phyloP scores from a whole-genome alignment of 1,140 invertebrate species.

The Cyclina sinensis region DNA sequence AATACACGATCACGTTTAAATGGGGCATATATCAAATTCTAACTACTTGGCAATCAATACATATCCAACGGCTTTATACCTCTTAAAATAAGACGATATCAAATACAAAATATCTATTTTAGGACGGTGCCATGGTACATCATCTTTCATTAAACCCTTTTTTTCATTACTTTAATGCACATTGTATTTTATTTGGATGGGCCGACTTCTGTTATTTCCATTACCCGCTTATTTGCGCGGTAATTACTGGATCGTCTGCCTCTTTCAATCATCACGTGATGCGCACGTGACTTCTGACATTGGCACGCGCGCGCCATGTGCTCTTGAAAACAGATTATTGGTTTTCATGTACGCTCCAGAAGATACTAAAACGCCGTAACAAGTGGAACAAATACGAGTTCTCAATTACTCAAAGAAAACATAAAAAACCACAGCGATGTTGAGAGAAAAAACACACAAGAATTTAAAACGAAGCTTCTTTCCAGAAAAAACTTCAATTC shows the following conservation, averaged over 20 bases:
- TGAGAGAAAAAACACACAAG: neutral
- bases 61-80: neutral
- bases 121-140: neutral
- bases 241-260: conserved; percentile 65
- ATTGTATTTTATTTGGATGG: conserved; percentile 13
- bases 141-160: neutral
- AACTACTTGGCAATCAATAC: neutral
- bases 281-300: conserved; percentile 66
- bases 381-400: conserved; percentile 30
- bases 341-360: conserved; percentile 59
- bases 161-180: conserved; percentile 42
- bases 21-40: neutral
- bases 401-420: conserved; percentile 4
- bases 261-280: conserved; percentile 56
- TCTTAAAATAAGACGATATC: neutral
- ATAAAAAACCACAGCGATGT: neutral
- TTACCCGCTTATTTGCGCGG: conserved; percentile 62
- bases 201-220: conserved; percentile 51
- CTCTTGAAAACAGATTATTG: conserved; percentile 62
- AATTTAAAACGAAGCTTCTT: neutral
- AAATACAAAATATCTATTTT: conserved; percentile 21
- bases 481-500: neutral
- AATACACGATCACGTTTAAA: neutral
- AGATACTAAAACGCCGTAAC: conserved; percentile 56
- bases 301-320: conserved; percentile 46